Base-by-base conservation (phyloP, 2,797 vertebrate species). In the Lepus oiostolus region DNA sequence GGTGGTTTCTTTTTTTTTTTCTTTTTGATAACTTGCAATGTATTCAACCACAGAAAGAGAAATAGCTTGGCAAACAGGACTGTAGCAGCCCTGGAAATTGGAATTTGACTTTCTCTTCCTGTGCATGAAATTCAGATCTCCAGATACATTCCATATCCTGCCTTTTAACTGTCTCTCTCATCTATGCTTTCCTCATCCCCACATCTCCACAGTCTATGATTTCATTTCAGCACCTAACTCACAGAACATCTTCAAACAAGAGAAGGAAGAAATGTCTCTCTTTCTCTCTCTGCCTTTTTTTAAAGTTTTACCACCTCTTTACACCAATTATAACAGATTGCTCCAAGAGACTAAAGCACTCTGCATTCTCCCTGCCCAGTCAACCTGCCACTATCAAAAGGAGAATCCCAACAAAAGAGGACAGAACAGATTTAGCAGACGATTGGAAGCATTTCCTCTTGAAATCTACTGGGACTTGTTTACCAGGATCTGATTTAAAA, bases 241-340 rank as follows among this genome's bases (percentile, higher is more conserved):
- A 95, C 54, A 94, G 65, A 97, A 96, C 72, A 28, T 84, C 93
- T 97, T 94, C 24, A 50, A 85, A 16, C 1, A 14, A 0, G 7
- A 91, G 54, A 3, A 63, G 4, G 0, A 11, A 63, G 80, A 28
- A 26, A 19, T 63, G 32, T 3, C 93, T 96, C 63, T 58, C 22
- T 3, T 12, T 35, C 2, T 88, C 88, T 83, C 91, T 97, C 84
- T 95, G 19, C 54, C 19, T 21, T 58, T 16, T 16, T 58, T 85
- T 94, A 65, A 85, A 96, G 95, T 91, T 96, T 96, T 95, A 92
- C 94, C 54, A 95, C 91, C 12, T 32, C 90, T 96, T 96, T 94
- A 95, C 82, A 97, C 96, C 95, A 97, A 93, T 97, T 97, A 95
- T 35, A 97, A 97, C 85, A 83, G 95, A 97, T 94, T 96, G 96